Percentiles rank a stretch among this genome's conserved stretches.
Evolutionary conservation across 1,140 invertebrate genomes (phyloP).

Genomic region (Eueides isabella): DNA sequence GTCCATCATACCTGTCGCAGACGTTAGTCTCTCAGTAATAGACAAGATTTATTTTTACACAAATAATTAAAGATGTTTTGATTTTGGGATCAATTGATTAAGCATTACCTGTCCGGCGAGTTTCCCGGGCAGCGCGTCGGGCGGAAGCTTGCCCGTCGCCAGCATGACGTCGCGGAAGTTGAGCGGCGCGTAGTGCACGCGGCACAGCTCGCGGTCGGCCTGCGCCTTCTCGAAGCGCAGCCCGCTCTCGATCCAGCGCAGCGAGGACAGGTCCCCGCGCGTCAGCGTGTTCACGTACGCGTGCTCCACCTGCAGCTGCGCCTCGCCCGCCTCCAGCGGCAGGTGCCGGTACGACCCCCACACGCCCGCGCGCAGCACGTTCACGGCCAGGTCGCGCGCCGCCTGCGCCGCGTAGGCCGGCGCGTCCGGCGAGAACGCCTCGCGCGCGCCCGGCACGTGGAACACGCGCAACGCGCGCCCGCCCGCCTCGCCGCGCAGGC

Average conservation of each 20-base stretch:
- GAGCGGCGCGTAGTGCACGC: constrained; percentile 95
- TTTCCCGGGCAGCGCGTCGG: constrained; percentile 95
- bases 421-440: constrained; percentile 84
- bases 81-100: too few relatives aligned
- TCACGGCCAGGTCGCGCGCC: constrained; percentile 90
- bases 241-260: constrained; percentile 96
- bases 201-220: constrained; percentile 85
- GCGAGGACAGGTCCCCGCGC: constrained; percentile 94
- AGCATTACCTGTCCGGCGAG: constrained; percentile 83
- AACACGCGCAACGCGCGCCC: constrained; percentile 88
- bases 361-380: constrained; percentile 89
- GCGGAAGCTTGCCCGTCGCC: constrained; percentile 96
- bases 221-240: constrained; percentile 83
- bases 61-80: too few relatives aligned
- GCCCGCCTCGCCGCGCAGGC: constrained; percentile 92
- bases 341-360: constrained; percentile 95
- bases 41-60: too few relatives aligned
- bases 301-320: constrained; percentile 89
- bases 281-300: constrained; percentile 96
- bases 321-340: constrained; percentile 84
- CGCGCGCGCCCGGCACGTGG: constrained; percentile 86
- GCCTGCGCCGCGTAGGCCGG: constrained; percentile 85
- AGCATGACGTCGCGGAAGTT: constrained; percentile 99
- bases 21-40: too few relatives aligned
- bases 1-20: too few relatives aligned